Conservation (phyloP, 1,140 invertebrate genomes). For the Hyphantria cunea region DNA sequence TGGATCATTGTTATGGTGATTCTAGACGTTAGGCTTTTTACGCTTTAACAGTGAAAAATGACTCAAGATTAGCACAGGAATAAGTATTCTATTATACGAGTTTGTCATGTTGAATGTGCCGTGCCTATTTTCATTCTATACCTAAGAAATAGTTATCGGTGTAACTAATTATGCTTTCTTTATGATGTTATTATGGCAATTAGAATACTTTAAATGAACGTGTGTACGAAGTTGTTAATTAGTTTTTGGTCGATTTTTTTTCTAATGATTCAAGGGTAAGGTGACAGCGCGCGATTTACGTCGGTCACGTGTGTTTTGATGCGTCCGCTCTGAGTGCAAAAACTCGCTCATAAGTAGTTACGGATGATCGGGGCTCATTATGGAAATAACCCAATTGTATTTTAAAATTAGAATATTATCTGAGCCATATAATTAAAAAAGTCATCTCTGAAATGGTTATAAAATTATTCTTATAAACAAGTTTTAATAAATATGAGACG, state of each 20-base stretch:
- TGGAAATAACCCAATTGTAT: background rate
- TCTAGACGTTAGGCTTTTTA: slow-evolving; percentile 47
- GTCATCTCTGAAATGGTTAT: too few species aligned
- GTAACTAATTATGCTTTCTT: slow-evolving; percentile 14
- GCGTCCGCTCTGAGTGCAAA: slow-evolving; percentile 30
- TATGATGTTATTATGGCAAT: slow-evolving; percentile 19
- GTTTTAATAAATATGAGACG: too few species aligned
- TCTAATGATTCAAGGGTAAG: slow-evolving; percentile 46
- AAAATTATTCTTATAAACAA: too few species aligned
- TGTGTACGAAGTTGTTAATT: slow-evolving; percentile 2
- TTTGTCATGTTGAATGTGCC: slow-evolving; percentile 41
- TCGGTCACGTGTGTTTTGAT: slow-evolving; percentile 53
- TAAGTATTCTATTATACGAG: slow-evolving; percentile 56
- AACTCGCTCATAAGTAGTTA: slow-evolving; percentile 7
- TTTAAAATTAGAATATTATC: too few species aligned
- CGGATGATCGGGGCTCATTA: background rate
- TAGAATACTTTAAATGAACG: slow-evolving; percentile 10
- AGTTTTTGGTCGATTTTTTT: slow-evolving; percentile 31
- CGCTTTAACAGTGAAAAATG: slow-evolving; percentile 51
- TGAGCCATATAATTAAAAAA: too few species aligned
- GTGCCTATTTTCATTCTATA: slow-evolving; percentile 37
- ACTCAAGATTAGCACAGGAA: slow-evolving; percentile 66
- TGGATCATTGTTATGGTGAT: slow-evolving; percentile 73
- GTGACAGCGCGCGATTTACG: slow-evolving; percentile 44
- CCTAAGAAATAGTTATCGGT: slow-evolving; percentile 16